Base-by-base conservation (phyloP, 2,113 vertebrate species). In the Xiphias gladius region DNA sequence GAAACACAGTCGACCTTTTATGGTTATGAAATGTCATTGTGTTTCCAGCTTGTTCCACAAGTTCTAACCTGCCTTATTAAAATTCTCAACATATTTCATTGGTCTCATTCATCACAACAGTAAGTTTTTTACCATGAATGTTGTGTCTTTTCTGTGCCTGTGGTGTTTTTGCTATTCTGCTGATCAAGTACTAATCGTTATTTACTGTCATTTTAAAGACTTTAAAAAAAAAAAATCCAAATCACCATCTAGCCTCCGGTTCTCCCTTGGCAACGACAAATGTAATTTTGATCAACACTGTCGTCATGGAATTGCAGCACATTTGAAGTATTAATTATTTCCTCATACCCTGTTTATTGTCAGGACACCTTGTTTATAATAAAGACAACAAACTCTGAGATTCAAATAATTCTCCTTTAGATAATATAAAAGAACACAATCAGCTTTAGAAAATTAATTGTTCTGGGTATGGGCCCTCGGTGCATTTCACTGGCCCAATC, bases 211-310 rank as follows among this genome's bases (percentile, higher is more conserved):
- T n/a, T n/a, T n/a, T n/a, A n/a, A n/a, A n/a, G n/a, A n/a, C n/a
- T n/a, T n/a, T n/a, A n/a, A n/a, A n/a, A n/a, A n/a, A n/a, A n/a
- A n/a, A n/a, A 28, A 17, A 71, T 79, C 30, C 17, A 39, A 7
- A 37, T 57, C 50, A 67, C 66, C 19, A 14, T 63, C 32, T 17
- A 64, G 79, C 71, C 0, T 66, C 30, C 32, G 43, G 52, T 58
- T 84, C 41, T 43, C 62, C 73, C 22, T 0, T 0, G 50, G 43
- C 32, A 2, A 84, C 16, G 63, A 76, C 20, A 86, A 54, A 61
- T 61, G 0, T 62, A 24, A 54, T n/a, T 70, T 52, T 67, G 7
- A 64, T 63, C 28, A 46, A 35, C 43, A 9, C 26, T 54, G 50
- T 57, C 65, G 26, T 65, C 50, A 19, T 37, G 4, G 5, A 50